These are phyloP conservation scores for Lasioglossum malachurum DNA, from an alignment of 2,888 invertebrate species.

Conservation along the genomic window DNA sequence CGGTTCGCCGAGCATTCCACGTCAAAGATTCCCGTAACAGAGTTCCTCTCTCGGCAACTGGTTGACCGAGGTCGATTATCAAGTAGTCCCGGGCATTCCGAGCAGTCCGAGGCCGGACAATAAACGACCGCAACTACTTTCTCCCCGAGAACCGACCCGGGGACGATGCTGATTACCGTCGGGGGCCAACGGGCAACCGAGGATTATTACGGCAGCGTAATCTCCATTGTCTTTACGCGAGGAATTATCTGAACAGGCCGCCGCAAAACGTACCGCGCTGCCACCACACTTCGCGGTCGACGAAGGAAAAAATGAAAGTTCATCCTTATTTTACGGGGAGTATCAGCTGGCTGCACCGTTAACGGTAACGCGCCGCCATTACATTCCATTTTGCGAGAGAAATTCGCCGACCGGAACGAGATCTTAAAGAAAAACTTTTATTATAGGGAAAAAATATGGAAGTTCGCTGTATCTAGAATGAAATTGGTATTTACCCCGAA, in stretches of 20 bases:
- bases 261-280: slow-evolving; percentile 32
- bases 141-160: slow-evolving; percentile 33
- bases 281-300: slow-evolving; percentile 32
- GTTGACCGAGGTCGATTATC: slow-evolving; percentile 47
- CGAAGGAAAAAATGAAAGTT: slow-evolving; percentile 34
- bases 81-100: slow-evolving; percentile 50
- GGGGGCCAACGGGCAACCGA: slow-evolving; percentile 20
- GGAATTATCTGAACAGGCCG: slow-evolving; percentile 34
- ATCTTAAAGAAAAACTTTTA: not conserved
- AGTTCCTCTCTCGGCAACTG: slow-evolving; percentile 12
- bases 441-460: no score
- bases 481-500: no score
- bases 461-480: no score
- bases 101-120: slow-evolving; percentile 47
- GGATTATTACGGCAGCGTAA: slow-evolving; percentile 52
- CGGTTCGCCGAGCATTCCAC: not conserved
- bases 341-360: slow-evolving; percentile 20
- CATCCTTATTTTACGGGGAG: slow-evolving; percentile 23
- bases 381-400: not conserved
- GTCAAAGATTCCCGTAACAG: slow-evolving; percentile 12
- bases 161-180: slow-evolving; percentile 42
- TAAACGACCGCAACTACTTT: slow-evolving; percentile 56
- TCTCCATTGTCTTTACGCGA: slow-evolving; percentile 51
- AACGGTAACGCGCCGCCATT: not conserved
- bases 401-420: not conserved